A percentile compares a stretch with the other conserved stretches of the same genome.
Conservation (phyloP, 2,888 invertebrate species). For the Nemapogon koenigi region DNA sequence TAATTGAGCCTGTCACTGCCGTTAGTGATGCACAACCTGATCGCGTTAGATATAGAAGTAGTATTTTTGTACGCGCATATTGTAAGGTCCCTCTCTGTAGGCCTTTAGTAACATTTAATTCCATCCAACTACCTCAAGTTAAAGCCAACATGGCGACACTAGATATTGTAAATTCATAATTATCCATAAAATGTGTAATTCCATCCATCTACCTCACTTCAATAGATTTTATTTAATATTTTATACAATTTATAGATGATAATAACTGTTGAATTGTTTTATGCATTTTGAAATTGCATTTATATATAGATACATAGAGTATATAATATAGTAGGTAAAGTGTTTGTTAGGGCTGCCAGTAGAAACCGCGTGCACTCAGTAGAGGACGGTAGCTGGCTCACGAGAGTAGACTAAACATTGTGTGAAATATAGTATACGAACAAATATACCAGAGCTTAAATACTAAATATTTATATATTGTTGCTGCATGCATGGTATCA, state of each 20-base stretch:
- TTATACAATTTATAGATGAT: constrained; percentile 65
- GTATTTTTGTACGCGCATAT: constrained; percentile 49
- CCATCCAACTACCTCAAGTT: constrained; percentile 68
- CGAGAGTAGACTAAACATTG: too few species aligned
- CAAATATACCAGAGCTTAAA: constrained; percentile 1
- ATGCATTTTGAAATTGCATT: constrained; percentile 65
- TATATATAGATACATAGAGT: constrained; percentile 60
- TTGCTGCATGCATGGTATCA: too few species aligned
- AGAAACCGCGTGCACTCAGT: too few species aligned
- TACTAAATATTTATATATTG: too few species aligned
- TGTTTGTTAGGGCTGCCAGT: constrained; percentile 54
- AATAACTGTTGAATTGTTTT: constrained; percentile 53
- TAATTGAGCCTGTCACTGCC: too few species aligned
- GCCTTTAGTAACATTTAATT: constrained; percentile 56
- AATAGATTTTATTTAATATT: constrained; percentile 67
- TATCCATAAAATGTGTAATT: constrained; percentile 68
- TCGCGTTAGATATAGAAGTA: constrained; percentile 35
- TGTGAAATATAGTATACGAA: constrained; percentile 1
- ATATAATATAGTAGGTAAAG: constrained; percentile 51
- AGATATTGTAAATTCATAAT: constrained; percentile 30
- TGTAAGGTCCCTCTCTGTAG: constrained; percentile 47
- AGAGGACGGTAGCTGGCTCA: too few species aligned
- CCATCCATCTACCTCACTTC: constrained; percentile 78
- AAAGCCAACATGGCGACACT: constrained; percentile 59
- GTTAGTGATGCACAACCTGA: background rate